phyloP scores from a whole-genome alignment of 2,113 vertebrate species.

The Gila orcuttii region DNA sequence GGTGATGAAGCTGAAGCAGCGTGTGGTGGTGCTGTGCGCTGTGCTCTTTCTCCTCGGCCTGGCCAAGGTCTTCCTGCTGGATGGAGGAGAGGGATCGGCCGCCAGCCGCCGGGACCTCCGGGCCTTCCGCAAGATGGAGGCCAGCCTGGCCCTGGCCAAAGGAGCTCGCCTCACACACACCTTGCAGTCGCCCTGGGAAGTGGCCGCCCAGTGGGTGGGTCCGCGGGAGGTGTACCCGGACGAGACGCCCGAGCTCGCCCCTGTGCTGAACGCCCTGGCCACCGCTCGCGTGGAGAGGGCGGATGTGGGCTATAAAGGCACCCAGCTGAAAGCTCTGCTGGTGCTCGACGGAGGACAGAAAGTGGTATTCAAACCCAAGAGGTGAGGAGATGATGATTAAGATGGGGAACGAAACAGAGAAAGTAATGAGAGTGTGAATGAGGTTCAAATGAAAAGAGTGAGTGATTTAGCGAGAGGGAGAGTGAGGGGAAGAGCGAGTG shows the following conservation, averaged over 20 bases:
- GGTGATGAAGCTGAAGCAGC: conserved; percentile 98
- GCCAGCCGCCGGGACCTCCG: conserved; percentile 91
- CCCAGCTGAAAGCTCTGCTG: conserved; percentile 93
- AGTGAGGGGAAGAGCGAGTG: conserved; percentile 10
- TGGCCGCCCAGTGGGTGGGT: conserved; percentile 96
- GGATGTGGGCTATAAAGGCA: conserved; percentile 96
- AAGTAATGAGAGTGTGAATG: conserved; percentile 16
- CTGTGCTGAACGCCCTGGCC: conserved; percentile 89
- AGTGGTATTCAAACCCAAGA: conserved; percentile 98
- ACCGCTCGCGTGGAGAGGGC: conserved; percentile 88
- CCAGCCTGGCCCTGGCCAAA: conserved; percentile 82
- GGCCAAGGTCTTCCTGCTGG: conserved; percentile 96
- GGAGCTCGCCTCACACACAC: conserved; percentile 90
- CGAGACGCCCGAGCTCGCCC: conserved; percentile 93
- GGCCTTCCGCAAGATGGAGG: conserved; percentile 93
- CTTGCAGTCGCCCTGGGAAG: conserved; percentile 97
- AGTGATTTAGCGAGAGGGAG: conserved; percentile 6
- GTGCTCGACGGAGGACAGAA: conserved; percentile 97
- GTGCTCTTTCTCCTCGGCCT: conserved; percentile 96
- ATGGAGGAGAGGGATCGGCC: conserved; percentile 92
- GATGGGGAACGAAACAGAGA: neutral
- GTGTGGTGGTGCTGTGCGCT: conserved; percentile 90
- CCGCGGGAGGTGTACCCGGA: conserved; percentile 96
- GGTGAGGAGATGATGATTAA: conserved; percentile 72
- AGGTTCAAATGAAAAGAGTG: neutral